Percentiles rank a stretch among this genome's conserved stretches.
Evolutionary conservation across 1,140 invertebrate species (phyloP).

Genomic region (Paraescarpia echinospica): DNA sequence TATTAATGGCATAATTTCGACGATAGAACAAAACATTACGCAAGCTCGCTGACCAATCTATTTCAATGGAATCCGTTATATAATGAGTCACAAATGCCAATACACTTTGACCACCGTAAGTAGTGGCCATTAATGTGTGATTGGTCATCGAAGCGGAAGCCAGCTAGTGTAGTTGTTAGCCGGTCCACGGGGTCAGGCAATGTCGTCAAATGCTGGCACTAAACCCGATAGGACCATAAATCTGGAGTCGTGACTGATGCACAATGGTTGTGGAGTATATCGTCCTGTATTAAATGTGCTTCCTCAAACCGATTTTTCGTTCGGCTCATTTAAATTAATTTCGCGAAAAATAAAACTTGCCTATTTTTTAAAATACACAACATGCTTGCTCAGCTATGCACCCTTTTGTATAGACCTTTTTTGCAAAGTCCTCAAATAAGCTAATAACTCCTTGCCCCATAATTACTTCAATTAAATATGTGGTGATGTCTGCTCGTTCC

Average conservation of each 20-base stretch:
- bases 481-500: not conserved
- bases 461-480: too few species aligned
- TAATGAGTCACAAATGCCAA: not conserved
- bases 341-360: too few species aligned
- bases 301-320: too few species aligned
- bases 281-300: too few species aligned
- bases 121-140: not conserved
- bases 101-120: not conserved
- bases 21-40: not conserved
- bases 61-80: not conserved
- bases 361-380: too few species aligned
- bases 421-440: too few species aligned
- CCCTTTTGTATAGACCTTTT: too few species aligned
- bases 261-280: not conserved
- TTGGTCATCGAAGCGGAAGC: not conserved
- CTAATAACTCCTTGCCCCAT: too few species aligned
- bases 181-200: not conserved
- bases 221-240: not conserved
- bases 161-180: not conserved
- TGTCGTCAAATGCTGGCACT: not conserved
- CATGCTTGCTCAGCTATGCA: too few species aligned
- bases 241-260: not conserved
- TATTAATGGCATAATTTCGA: too few species aligned
- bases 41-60: not conserved
- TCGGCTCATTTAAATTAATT: too few species aligned